These are phyloP conservation scores for Cotesia glomerata DNA, from an alignment of 1,140 invertebrate genomes.

Conservation along the genomic window DNA sequence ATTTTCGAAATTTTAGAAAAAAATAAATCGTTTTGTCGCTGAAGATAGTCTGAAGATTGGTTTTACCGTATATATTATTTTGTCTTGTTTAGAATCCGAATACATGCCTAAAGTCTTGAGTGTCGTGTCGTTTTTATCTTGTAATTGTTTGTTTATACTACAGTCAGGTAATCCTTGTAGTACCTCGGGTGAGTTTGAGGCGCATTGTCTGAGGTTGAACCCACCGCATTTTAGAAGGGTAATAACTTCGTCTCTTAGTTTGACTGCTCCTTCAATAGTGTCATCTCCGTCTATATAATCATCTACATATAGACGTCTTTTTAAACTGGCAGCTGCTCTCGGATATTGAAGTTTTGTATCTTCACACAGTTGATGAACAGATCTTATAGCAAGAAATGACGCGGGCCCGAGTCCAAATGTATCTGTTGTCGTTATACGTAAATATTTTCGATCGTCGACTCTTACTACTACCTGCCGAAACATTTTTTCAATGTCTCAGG, in stretches of 20 bases:
- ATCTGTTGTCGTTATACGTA: conserved; percentile 38
- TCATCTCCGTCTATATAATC: conserved; percentile 33
- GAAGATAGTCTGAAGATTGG: conserved; percentile 10
- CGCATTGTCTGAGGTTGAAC: conserved; percentile 50
- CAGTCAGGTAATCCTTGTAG: background rate
- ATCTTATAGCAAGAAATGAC: conserved; percentile 34
- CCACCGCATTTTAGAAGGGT: conserved; percentile 36
- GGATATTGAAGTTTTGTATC: conserved; percentile 41
- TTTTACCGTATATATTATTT: conserved; percentile 22
- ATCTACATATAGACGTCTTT: conserved; percentile 38
- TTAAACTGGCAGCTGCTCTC: conserved; percentile 35
- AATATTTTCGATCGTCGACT: conserved; percentile 20
- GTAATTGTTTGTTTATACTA: conserved; percentile 1
- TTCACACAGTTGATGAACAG: conserved; percentile 41
- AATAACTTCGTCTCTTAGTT: conserved; percentile 38
- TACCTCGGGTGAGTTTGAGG: conserved; percentile 38
- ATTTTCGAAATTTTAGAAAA: conserved; percentile 46
- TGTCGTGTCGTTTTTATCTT: background rate
- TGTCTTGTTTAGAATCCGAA: conserved; percentile 41
- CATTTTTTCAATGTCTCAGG: conserved; percentile 41
- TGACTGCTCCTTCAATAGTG: conserved; percentile 43
- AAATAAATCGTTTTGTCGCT: conserved; percentile 38
- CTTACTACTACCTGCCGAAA: conserved; percentile 35
- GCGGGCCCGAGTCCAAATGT: conserved; percentile 50
- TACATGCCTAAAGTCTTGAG: conserved; percentile 9